Evolutionary conservation across 2,888 invertebrate species (phyloP), one percentile per base, ranked within the genome.

Genomic region (Zaprionus lineosus): DNA sequence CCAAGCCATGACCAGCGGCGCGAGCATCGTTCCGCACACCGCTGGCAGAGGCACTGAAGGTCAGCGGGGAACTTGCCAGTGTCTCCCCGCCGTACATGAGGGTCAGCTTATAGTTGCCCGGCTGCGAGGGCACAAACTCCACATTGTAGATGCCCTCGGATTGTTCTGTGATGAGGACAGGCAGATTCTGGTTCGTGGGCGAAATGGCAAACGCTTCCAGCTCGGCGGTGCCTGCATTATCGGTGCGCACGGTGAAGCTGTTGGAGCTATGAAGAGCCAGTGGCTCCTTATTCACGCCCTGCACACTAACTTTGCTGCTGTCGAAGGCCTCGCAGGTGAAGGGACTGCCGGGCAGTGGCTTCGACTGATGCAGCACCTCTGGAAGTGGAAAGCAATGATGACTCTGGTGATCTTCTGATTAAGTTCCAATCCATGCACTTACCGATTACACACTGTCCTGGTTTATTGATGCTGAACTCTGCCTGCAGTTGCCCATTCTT

Each of bases 401-500:
- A 11, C 15, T 21, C 7, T 19, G 0, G 8, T 24, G 24, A 1
- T 2, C 1, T 9, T 24, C 3, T 8, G 1, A 31, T 28, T n/a
- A n/a, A n/a, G n/a, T n/a, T n/a, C n/a, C n/a, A 2, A 2, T 1
- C 0, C 3, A 3, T 9, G 0, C 1, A 83, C 88, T 89, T 77
- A 94, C 94, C 93, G 74, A 93, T 92, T 36, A 92, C 91, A 75
- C 93, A 93, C 70, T 93, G 92, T 37, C 94, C 94, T 15, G 95
- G 93, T 84, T 94, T 94, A 56, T 94, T 94, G 19, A 96, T 94
- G 9, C 95, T 95, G 90, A 96, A 99, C 90, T 99, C 99, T 0
- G 98, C 98, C 88, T 97, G 94, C 51, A 98, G 91, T 85, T 97
- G 95, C 1, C 98, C 98, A 61, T 98, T 97, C 86, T 98, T 96